Base-by-base conservation (phyloP, 2,797 vertebrate species). In the Catostomus latipinnis region DNA sequence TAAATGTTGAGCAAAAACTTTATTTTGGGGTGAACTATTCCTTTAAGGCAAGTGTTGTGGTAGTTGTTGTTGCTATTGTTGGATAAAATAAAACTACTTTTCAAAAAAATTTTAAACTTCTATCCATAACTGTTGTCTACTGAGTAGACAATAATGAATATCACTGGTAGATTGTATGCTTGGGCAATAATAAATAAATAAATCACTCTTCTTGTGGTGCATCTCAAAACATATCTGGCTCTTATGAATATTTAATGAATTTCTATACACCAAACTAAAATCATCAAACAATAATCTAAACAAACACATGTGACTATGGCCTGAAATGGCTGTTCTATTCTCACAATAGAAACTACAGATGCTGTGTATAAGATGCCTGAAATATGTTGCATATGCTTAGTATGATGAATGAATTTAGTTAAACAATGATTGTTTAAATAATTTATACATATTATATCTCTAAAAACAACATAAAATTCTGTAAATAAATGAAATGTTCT, bases 291-390 rank as follows among this genome's bases (percentile, higher is more conserved):
- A 65, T 73, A 18, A 48, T 34, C 43, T 67, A 13, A 18, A 66
- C 63, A 67, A 54, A 57, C 52, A 6, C 22, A 22, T 22, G 22
- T 34, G 46, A 69, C 54, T 56, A 49, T 18, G 13, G 6, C 56
- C 18, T 70, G 65, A 70, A 77, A 69, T 69, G 69, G 54, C 16
- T 45, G 14, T 70, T 48, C 66, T 14, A 52, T 77, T 77, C 18
- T 12, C 57, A 58, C 45, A 61, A 18, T 18, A 18, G 16, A 61
- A 13, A 18, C 13, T 66, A 68, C 43, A 56, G 14, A 34, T 76
- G 62, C 43, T n/a, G 45, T 58, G 54, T 14, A 45, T 4, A 14
- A 5, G 14, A 18, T 18, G 18, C n/a, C 13, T 57, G 13, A 54
- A 53, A 14, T 43, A 8, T n/a, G 5, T 43, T 52, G 6, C 11